Percentiles rank a stretch among this genome's conserved stretches.
Conservation (phyloP, 2,888 invertebrate species). For the Agrotis clavis region DNA sequence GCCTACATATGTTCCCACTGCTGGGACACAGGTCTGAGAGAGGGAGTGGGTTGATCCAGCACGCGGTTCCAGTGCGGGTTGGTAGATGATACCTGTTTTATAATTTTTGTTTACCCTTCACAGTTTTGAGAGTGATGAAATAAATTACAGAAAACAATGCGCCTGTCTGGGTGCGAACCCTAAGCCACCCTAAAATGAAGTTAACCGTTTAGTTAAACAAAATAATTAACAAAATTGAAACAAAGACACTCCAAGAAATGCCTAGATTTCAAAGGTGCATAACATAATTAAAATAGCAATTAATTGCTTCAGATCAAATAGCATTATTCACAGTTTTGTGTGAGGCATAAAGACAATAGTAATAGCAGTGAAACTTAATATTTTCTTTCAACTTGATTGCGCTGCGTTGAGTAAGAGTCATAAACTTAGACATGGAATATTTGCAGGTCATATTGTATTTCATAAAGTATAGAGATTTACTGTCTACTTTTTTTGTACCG, state of each 20-base stretch:
- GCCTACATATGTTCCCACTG: no score
- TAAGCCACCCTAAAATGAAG: no score
- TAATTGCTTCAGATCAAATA: conserved; percentile 57
- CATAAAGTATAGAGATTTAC: not conserved
- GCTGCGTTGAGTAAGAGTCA: conserved; percentile 41
- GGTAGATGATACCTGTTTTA: no score
- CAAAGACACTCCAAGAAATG: conserved; percentile 14
- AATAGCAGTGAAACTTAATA: conserved; percentile 4
- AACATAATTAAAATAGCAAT: conserved; percentile 48
- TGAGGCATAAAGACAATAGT: conserved; percentile 60
- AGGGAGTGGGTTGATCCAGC: no score
- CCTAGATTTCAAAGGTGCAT: conserved; percentile 17
- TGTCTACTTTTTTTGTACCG: no score
- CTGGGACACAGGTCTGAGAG: no score
- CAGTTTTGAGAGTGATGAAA: no score
- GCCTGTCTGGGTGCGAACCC: no score
- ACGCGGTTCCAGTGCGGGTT: no score
- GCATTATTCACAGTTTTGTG: conserved; percentile 45
- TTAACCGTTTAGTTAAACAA: not conserved
- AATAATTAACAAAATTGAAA: not conserved
- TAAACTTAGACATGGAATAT: conserved; percentile 9
- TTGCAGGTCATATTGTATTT: conserved; percentile 11
- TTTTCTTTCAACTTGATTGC: conserved; percentile 53
- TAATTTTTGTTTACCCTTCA: no score
- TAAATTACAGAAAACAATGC: no score